A percentile compares a stretch with the other conserved stretches of the same genome.
phyloP scores from a whole-genome alignment of 2,113 vertebrate genomes.

The Lamprotornis superbus region DNA sequence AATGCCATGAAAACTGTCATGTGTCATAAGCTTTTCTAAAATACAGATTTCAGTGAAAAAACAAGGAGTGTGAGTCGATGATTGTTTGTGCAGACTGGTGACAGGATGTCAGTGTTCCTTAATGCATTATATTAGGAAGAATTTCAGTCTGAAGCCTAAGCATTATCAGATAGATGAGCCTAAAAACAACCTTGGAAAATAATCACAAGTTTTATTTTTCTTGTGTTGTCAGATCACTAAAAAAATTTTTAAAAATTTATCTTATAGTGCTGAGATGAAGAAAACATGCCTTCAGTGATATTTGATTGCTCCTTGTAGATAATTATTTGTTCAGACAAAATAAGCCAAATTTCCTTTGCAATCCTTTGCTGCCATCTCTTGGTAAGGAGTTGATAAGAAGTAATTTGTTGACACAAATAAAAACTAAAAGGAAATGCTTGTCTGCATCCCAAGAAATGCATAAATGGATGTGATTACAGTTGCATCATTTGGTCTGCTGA shows the following conservation, averaged over 20 bases:
- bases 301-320: slow-evolving; percentile 66
- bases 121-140: background rate
- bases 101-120: slow-evolving; percentile 23
- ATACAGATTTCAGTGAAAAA: background rate
- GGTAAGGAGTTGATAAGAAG: background rate
- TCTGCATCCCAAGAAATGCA: background rate
- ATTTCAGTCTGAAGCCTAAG: slow-evolving; percentile 13
- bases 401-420: background rate
- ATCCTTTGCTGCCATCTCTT: slow-evolving; percentile 75
- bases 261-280: slow-evolving; percentile 47
- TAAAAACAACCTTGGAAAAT: slow-evolving; percentile 50
- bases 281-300: slow-evolving; percentile 62
- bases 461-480: background rate
- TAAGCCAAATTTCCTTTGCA: background rate
- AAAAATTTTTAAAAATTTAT: slow-evolving; percentile 65
- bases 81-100: background rate
- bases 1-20: background rate
- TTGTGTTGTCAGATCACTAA: slow-evolving; percentile 46
- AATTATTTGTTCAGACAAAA: slow-evolving; percentile 61
- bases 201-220: slow-evolving; percentile 46
- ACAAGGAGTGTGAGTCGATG: background rate
- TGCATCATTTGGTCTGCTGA: background rate
- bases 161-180: slow-evolving; percentile 9
- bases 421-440: background rate
- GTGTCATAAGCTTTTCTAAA: background rate